Percentiles rank a stretch among this genome's conserved stretches.
These are phyloP conservation scores for Catamblyrhynchus diadema DNA, from an alignment of 2,797 vertebrate species.

Conservation along the genomic window DNA sequence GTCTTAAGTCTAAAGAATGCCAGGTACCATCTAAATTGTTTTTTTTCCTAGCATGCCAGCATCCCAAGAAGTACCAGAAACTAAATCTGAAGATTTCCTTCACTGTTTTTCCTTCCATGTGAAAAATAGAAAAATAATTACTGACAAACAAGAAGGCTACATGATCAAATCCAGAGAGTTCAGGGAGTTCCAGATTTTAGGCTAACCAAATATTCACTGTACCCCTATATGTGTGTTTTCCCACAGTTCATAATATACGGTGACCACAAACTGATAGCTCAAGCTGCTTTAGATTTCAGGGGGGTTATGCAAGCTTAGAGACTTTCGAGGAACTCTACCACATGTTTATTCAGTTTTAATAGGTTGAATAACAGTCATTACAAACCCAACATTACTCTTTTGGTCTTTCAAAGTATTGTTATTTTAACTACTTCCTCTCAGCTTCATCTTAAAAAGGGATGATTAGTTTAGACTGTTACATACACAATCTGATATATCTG, in stretches of 20 bases:
- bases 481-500: background rate
- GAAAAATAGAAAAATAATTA: background rate
- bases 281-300: background rate
- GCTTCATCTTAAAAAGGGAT: background rate
- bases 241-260: background rate
- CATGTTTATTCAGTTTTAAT: background rate
- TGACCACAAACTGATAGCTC: background rate
- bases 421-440: background rate
- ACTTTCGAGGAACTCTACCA: background rate
- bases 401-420: background rate
- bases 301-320: background rate
- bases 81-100: background rate
- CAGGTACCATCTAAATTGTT: accelerated
- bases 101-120: background rate
- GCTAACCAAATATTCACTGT: background rate
- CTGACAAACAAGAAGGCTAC: background rate
- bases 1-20: background rate
- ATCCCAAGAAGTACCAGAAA: background rate
- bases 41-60: background rate
- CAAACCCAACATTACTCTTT: background rate
- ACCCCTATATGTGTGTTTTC: background rate
- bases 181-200: background rate
- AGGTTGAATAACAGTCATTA: background rate
- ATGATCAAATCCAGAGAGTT: background rate
- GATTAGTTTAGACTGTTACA: background rate